Base-by-base conservation (phyloP, 2,888 invertebrate genomes). In the Caenorhabditis parvicauda region DNA sequence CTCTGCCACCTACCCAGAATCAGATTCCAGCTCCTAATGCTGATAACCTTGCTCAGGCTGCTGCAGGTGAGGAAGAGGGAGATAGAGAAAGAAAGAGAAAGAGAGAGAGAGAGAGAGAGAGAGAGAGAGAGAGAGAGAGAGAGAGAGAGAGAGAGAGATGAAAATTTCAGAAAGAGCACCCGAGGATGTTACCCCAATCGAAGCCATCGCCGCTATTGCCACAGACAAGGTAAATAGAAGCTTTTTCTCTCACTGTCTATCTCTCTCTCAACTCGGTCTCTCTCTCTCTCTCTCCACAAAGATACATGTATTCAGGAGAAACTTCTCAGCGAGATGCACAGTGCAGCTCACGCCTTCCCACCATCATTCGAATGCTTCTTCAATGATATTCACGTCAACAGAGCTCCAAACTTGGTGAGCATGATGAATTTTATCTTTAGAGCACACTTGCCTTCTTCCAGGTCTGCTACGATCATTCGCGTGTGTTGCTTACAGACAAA, bases 391-490 rank as follows among this genome's bases (percentile, higher is more conserved):
- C 41, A 46, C 14, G 25, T 43, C 39, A 62, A 62, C 44, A 48
- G 62, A 5, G 45, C 41, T 17, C 58, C 62, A n/a, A 50, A 54
- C 39, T 41, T 62, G 22, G 51, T 51, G 21, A 3, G 6, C n/a
- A 4, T 14, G n/a, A 14, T 14, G n/a, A 46, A 25, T 17, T 28
- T 25, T 25, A 27, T 21, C 22, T 44, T n/a, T 6, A 25, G 14
- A 7, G 21, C 5, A 22, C 35, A 12, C n/a, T 25, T 25, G 44
- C 44, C 12, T 9, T 22, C 28, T 45, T 28, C 3, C 45, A 47
- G 37, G n/a, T 21, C 24, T 58, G 58, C 25, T 62, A 45, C 19
- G 62, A 62, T 52, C 54, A 58, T 28, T 52, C 43, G 17, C 54
- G 62, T 14, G 54, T 62, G 14, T 42, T 54, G 9, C 21, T 62